Percentiles rank a stretch among this genome's conserved stretches.
phyloP scores from a whole-genome alignment of 2,888 invertebrate genomes.

The Tyria jacobaeae region DNA sequence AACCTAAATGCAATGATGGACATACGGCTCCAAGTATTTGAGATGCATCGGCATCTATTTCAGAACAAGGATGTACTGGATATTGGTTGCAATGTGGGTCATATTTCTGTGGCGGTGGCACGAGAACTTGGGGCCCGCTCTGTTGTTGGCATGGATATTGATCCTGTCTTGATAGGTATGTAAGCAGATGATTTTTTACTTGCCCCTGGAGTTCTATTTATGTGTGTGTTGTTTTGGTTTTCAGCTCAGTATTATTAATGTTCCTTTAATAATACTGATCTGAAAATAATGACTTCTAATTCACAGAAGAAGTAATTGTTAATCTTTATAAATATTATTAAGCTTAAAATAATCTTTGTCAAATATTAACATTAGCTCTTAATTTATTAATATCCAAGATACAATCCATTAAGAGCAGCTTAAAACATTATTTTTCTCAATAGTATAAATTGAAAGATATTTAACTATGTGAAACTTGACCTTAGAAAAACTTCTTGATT shows the following conservation, averaged over 20 bases:
- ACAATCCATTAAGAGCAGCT: not conserved
- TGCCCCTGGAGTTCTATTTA: not conserved
- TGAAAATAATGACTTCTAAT: no score
- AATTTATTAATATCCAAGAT: no score
- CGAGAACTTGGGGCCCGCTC: constrained; percentile 94
- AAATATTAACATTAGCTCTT: no score
- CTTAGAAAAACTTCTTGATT: not conserved
- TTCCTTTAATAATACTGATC: no score
- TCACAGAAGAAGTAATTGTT: no score
- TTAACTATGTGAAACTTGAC: not conserved
- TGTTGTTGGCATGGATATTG: constrained; percentile 98
- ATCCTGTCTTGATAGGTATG: constrained; percentile 92
- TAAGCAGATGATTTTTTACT: constrained; percentile 20
- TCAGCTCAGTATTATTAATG: no score
- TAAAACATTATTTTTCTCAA: not conserved
- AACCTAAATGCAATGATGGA: constrained; percentile 94
- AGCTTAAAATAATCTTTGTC: not conserved
- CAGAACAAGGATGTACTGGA: constrained; percentile 96
- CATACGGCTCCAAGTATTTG: constrained; percentile 93
- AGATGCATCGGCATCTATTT: constrained; percentile 93
- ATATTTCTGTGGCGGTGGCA: constrained; percentile 96
- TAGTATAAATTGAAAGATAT: not conserved
- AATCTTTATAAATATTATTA: no score
- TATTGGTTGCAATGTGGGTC: constrained; percentile 99
- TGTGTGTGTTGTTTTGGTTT: no score